phyloP scores from a whole-genome alignment of 2,888 invertebrate species.

The Tupiocoris notatus region DNA sequence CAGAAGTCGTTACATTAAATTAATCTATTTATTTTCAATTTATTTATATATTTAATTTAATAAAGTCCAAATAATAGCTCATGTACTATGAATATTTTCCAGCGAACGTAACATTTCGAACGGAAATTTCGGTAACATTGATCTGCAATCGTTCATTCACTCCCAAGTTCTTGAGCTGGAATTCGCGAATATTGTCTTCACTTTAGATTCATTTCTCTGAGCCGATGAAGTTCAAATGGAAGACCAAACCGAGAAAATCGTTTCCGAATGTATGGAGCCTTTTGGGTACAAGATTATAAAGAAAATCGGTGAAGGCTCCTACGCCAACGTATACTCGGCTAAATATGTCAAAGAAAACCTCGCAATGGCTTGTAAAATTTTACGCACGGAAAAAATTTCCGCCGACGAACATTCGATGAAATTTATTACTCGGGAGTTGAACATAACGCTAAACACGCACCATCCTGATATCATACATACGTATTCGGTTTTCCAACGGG shows the following conservation, averaged over 20 bases:
- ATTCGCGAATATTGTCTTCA: too few relatives aligned
- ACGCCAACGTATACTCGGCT: slow-evolving; percentile 24
- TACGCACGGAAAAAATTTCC: slow-evolving; percentile 16
- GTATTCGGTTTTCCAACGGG: slow-evolving; percentile 70
- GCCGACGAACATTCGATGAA: slow-evolving; percentile 54
- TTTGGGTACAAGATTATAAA: slow-evolving; percentile 23
- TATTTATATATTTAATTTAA: too few relatives aligned
- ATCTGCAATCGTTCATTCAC: too few relatives aligned
- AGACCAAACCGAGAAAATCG: background rate
- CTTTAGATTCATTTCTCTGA: too few relatives aligned
- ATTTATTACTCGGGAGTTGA: slow-evolving; percentile 21
- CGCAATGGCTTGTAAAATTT: slow-evolving; percentile 34
- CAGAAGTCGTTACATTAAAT: too few relatives aligned
- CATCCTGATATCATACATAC: slow-evolving; percentile 79
- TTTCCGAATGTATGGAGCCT: slow-evolving; percentile 15
- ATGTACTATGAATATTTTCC: too few relatives aligned
- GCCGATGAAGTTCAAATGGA: background rate
- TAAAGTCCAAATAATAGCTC: too few relatives aligned
- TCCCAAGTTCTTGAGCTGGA: too few relatives aligned
- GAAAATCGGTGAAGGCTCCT: slow-evolving; percentile 34
- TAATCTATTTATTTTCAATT: too few relatives aligned
- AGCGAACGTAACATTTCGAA: too few relatives aligned
- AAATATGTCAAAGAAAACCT: slow-evolving; percentile 17
- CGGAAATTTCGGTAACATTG: too few relatives aligned
- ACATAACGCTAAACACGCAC: slow-evolving; percentile 56